Evolutionary conservation across 2,888 invertebrate species (phyloP), one percentile per base, ranked within the genome.

Genomic region (Drosophila antonietae): DNA sequence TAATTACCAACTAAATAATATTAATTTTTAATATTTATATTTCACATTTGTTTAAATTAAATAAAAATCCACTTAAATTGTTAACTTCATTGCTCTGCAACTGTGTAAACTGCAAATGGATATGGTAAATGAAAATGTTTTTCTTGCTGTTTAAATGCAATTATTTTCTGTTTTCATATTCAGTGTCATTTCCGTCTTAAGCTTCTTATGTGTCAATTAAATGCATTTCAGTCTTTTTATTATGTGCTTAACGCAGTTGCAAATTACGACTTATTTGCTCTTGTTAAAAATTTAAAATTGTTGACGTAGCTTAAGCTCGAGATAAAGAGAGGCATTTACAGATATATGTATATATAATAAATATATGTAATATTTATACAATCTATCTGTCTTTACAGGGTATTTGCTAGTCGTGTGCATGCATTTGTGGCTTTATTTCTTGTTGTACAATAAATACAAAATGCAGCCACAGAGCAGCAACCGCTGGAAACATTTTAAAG

Each of bases 401-500:
- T 14, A 41, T 41, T 18, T 23, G 31, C 28, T 14, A 4, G 41
- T 56, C 41, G 18, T 18, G 2, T 7, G 15, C 2, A 14, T 15
- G 5, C 23, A 0, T 2, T 10, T 52, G 23, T 6, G 10, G 51
- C 35, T 23, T 35, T 15, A 6, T 44, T 41, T 20, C 46, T 41
- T 37, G n/a, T 14, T 28, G 33, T 18, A 53, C 49, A 57, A 33
- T 18, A 66, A 73, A 33, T 84, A 65, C 63, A 66, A 67, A 73
- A 78, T 39, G 10, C 73, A 70, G 75, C 78, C 82, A 41, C 80
- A 80, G 55, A 70, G 41, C 73, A 68, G 51, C 67, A 64, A 73
- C 80, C 82, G 68, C 77, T 67, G 77, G 77, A 75, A 79, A 79
- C 80, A 77, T 75, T 79, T 81, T 75, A 75, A 85, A 80, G 83